Evolutionary conservation across 2,113 vertebrate species (phyloP), one percentile per base, ranked within the genome.

Genomic region (Thoracochromis brauschi): DNA sequence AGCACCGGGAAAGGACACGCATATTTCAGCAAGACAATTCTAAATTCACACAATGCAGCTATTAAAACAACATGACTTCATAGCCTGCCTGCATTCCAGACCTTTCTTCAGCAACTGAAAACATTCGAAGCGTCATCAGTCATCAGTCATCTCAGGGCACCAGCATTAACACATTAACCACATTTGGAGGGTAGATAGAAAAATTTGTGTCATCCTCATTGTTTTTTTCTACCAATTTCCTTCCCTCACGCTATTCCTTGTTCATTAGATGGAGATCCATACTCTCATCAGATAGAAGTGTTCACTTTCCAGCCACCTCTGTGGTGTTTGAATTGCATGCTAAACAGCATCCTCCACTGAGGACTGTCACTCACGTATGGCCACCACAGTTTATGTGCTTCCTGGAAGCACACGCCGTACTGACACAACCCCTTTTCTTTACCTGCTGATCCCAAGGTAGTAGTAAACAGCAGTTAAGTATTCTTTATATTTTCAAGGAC

Each of bases 341-440:
- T 92, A 93, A 93, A 92, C 71, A 88, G 85, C 85, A 87, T 82
- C 33, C 7, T 80, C 84, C 86, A 47, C 89, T 24, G 55, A 91
- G 84, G 85, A 91, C 47, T 51, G 54, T 87, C 38, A 12, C 24
- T 63, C 68, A 33, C 84, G 89, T 94, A 92, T 83, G 91, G 80
- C 45, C 58, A 55, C 9, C 14, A 2, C 38, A n/a, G 87, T 83
- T 88, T 80, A 75, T 35, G 4, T 57, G 26, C 63, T 85, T 87
- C 60, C n/a, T 54, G 53, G 65, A 29, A 51, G 21, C 91, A 58
- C 81, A 68, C 8, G 78, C 19, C 84, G 55, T 16, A 80, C 68
- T 78, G 29, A 84, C 81, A 42, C 31, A 88, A 54, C 80, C 9
- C 51, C 51, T 4, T 35, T 60, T 51, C 79, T 84, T 85, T 51